Conservation (phyloP, 2,888 invertebrate genomes). For the Boloria euphrosyne region DNA sequence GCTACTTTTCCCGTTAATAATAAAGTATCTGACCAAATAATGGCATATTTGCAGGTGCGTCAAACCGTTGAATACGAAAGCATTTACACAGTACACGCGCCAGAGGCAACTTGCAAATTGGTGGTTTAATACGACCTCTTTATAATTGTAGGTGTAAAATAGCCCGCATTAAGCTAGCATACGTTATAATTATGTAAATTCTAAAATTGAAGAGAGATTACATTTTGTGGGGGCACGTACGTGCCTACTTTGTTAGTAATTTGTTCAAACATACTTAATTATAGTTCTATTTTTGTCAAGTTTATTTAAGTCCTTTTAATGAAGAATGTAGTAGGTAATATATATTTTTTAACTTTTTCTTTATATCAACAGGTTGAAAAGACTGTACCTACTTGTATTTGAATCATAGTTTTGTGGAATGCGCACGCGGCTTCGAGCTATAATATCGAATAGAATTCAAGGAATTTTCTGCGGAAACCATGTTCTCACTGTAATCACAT, state of each 20-base stretch:
- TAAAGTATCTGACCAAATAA: conserved; percentile 31
- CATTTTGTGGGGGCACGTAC: conserved; percentile 15
- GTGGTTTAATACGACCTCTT: conserved; percentile 51
- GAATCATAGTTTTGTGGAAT: conserved; percentile 7
- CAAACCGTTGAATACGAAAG: conserved; percentile 44
- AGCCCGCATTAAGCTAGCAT: conserved; percentile 28
- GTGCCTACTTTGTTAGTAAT: conserved; percentile 7
- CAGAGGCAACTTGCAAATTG: conserved; percentile 58
- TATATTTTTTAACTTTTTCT: no score
- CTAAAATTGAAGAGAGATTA: conserved; percentile 27
- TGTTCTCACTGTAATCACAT: conserved; percentile 31
- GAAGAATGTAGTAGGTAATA: no score
- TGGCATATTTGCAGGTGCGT: conserved; percentile 42
- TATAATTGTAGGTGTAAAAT: conserved; percentile 43
- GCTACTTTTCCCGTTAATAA: conserved; percentile 27
- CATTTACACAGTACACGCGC: conserved; percentile 44
- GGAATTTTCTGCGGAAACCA: conserved; percentile 29
- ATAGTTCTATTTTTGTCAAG: neutral
- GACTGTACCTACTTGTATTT: neutral
- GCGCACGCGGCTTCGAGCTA: conserved; percentile 1
- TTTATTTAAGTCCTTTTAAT: no score
- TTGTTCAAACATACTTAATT: conserved; percentile 1
- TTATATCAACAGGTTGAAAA: neutral
- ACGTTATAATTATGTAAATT: conserved; percentile 32
- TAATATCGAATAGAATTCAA: conserved; percentile 23